Percentiles rank a stretch among this genome's conserved stretches.
Evolutionary conservation across 1,140 invertebrate genomes (phyloP).

Genomic region (Teleogryllus occipitalis): DNA sequence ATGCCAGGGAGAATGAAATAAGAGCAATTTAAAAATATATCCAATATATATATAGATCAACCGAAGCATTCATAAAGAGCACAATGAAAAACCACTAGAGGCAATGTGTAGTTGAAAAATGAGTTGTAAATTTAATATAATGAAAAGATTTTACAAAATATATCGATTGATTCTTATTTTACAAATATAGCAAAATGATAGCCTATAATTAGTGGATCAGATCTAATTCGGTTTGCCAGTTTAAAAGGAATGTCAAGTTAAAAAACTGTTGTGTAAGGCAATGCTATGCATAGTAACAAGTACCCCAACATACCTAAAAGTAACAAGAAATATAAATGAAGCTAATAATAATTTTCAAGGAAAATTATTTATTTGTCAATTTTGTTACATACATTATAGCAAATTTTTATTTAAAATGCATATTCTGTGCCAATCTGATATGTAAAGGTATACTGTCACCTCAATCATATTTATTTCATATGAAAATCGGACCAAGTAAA

Average conservation of each 20-base stretch:
- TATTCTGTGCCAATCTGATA: neutral
- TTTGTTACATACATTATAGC: neutral
- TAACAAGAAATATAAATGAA: neutral
- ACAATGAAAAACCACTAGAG: slow-evolving; percentile 2
- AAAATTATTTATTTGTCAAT: neutral
- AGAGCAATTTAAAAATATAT: slow-evolving; percentile 6
- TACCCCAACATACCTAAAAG: neutral
- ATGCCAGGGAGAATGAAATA: neutral
- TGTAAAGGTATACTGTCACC: neutral
- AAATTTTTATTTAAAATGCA: neutral
- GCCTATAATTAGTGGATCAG: slow-evolving; percentile 4
- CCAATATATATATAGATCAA: neutral
- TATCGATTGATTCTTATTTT: slow-evolving; percentile 2
- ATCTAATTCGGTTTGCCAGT: slow-evolving; percentile 1
- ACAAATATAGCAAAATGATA: neutral
- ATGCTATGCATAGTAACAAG: neutral
- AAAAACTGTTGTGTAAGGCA: neutral
- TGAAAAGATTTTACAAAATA: neutral
- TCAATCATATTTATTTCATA: neutral
- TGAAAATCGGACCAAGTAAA: neutral
- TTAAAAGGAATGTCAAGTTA: neutral
- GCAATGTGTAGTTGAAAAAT: slow-evolving; percentile 2
- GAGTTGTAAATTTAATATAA: slow-evolving; percentile 6
- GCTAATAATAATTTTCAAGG: neutral
- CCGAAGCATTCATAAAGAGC: slow-evolving; percentile 1